These are phyloP conservation scores for Chirona hameri DNA, from an alignment of 2,888 invertebrate species.

Conservation along the genomic window DNA sequence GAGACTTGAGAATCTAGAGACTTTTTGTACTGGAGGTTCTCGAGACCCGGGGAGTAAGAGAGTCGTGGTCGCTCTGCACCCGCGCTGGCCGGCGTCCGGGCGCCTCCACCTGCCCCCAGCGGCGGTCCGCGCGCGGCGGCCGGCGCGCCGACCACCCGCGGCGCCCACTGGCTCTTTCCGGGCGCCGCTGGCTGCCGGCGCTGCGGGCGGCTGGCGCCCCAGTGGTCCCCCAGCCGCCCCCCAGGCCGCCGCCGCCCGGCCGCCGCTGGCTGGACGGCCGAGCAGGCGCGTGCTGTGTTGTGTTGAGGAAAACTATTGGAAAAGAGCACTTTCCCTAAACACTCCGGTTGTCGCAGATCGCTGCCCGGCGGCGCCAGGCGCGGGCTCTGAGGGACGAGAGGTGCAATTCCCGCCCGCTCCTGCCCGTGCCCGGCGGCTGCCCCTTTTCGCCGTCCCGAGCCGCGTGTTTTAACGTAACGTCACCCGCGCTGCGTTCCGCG, in stretches of 20 bases:
- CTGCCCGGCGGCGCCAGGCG: slow-evolving; percentile 30
- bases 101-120: not conserved
- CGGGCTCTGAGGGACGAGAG: not conserved
- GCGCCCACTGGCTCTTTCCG: slow-evolving; percentile 23
- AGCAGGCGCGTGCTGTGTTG: slow-evolving; percentile 62
- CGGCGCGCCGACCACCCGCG: slow-evolving; percentile 12
- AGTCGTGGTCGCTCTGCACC: not conserved
- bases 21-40: too few species aligned
- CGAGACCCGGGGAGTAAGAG: too few species aligned
- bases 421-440: not conserved
- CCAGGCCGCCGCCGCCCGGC: not conserved
- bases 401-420: not conserved
- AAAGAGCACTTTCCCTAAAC: slow-evolving; percentile 84
- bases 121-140: not conserved
- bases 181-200: slow-evolving; percentile 26
- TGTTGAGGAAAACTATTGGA: slow-evolving; percentile 78
- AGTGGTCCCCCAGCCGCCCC: not conserved
- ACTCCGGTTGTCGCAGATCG: slow-evolving; percentile 59
- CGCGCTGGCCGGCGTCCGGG: not conserved
- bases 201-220: not conserved
- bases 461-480: not conserved
- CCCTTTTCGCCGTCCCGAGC: not conserved
- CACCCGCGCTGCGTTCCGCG: not conserved
- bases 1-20: too few species aligned
- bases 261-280: slow-evolving; percentile 29